Base-by-base conservation (phyloP, 2,113 vertebrate genomes). In the Cyanoderma ruficeps region DNA sequence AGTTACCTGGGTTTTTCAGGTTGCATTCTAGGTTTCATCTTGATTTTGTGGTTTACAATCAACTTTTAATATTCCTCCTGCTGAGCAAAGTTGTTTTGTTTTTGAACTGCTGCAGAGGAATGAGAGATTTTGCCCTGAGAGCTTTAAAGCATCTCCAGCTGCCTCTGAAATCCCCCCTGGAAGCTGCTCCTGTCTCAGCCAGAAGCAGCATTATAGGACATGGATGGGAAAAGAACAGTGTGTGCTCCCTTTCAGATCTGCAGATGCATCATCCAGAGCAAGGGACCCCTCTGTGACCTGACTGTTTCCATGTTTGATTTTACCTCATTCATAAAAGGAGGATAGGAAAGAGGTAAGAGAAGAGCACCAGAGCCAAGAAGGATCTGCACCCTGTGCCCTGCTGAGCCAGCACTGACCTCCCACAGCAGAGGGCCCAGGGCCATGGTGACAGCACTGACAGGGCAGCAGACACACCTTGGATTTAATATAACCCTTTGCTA, bases 391-490 rank as follows among this genome's bases (percentile, higher is more conserved):
- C 61, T 2, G 3, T 3, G 6, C 70, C n/a, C 59, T 13, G 56
- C 68, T 39, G 78, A 75, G 89, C 57, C 6, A 14, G 88, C 78
- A 70, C 6, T 5, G 2, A 37, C 15, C 78, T 82, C 52, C 82
- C 90, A 53, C 1, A 1, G 16, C 5, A 68, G 68, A 28, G 72
- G 56, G 70, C 46, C 4, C 41, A 44, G 59, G 61, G 67, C 81
- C 72, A 31, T 2, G 0, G 15, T 55, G 49, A 15, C 83, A 39
- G 47, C 1, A 1, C 60, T 57, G 76, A 19, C 0, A 1, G 9
- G 13, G 67, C 82, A 68, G 28, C 64, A 39, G 8, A 68, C 33
- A 65, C 0, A 15, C 57, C 57, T 33, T 6, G 24, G 17, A 13
- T 7, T 53, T 11, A 14, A 25, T 1, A 4, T 0, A 31, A 49